Evolutionary conservation across 2,888 invertebrate species (phyloP).

Genomic region (Athalia rosae): DNA sequence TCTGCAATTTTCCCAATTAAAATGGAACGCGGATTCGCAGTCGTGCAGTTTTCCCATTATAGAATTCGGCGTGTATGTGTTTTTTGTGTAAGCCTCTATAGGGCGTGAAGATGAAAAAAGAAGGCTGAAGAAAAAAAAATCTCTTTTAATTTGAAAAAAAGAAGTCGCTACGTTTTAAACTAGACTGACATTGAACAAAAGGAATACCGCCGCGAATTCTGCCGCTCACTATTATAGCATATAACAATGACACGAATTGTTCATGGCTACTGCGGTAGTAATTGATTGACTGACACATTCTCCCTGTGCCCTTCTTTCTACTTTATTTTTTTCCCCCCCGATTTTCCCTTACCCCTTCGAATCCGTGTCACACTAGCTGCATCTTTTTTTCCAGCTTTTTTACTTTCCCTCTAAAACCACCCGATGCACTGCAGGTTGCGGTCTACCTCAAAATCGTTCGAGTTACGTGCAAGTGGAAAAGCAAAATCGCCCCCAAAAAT

Average conservation of each 20-base stretch:
- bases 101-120: no score
- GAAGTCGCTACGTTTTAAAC: no score
- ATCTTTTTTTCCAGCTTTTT: not conserved
- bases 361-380: conserved; percentile 15
- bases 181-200: no score
- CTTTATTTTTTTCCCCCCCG: conserved; percentile 1
- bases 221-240: not conserved
- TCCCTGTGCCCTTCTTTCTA: not conserved
- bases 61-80: no score
- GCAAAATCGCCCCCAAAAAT: not conserved
- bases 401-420: not conserved
- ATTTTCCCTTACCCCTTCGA: not conserved
- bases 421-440: not conserved
- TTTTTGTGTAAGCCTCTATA: no score
- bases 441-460: not conserved
- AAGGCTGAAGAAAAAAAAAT: no score
- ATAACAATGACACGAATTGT: conserved; percentile 32
- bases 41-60: no score
- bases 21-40: no score
- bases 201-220: no score
- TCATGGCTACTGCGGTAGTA: conserved; percentile 34
- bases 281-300: conserved; percentile 42
- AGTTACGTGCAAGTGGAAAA: not conserved
- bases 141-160: no score
- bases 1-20: no score